phyloP scores from a whole-genome alignment of 2,888 invertebrate genomes.

The Hydroisotoma schaefferi region DNA sequence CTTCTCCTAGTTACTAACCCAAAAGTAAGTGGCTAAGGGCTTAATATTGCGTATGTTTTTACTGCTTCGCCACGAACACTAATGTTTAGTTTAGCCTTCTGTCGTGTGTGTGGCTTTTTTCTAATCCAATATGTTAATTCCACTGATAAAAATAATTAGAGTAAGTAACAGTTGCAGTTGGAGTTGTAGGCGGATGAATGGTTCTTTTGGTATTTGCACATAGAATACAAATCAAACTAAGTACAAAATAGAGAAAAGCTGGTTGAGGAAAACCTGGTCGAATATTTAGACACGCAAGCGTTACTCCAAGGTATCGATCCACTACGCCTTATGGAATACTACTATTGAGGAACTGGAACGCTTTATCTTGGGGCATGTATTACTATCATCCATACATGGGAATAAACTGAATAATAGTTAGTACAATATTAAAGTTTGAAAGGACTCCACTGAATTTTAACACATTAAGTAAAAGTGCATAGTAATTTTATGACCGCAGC shows the following conservation, averaged over 20 bases:
- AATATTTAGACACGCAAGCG: slow-evolving; percentile 25
- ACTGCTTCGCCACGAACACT: background rate
- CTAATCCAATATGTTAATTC: background rate
- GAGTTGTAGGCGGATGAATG: background rate
- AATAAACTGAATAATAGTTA: too few relatives aligned
- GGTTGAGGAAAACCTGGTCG: slow-evolving; percentile 27
- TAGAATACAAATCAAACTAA: background rate
- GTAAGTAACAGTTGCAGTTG: background rate
- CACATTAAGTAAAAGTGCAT: too few relatives aligned
- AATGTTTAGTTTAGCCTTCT: background rate
- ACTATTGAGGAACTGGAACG: too few relatives aligned
- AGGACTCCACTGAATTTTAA: too few relatives aligned
- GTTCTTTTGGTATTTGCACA: background rate
- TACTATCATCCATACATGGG: too few relatives aligned
- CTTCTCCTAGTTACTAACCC: background rate
- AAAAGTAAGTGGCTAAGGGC: too few relatives aligned
- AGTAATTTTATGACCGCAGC: too few relatives aligned
- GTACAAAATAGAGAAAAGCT: background rate
- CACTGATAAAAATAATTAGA: background rate
- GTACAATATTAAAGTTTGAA: too few relatives aligned
- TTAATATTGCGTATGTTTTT: too few relatives aligned
- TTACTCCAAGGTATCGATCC: slow-evolving; percentile 24
- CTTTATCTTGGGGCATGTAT: too few relatives aligned
- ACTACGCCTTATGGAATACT: background rate
- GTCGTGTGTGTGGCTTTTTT: background rate